Evolutionary conservation across 2,888 invertebrate species (phyloP).

Genomic region (Megalurothrips usitatus): DNA sequence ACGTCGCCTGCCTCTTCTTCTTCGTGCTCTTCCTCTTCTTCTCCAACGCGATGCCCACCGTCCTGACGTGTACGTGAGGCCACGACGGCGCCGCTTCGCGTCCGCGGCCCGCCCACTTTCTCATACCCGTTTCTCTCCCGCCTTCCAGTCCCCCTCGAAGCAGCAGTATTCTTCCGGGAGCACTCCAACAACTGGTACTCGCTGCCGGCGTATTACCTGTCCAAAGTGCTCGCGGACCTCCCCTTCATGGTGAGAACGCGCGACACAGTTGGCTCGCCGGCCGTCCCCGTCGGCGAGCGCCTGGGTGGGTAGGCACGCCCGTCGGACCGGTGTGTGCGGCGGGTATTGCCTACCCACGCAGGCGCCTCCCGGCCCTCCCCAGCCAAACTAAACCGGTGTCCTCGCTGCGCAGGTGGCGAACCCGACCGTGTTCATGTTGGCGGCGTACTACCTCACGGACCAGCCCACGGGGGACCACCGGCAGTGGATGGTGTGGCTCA

Average conservation of each 20-base stretch:
- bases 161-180: slow-evolving; percentile 65
- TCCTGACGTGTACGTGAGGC: slow-evolving; percentile 51
- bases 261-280: background rate
- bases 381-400: background rate
- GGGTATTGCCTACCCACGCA: background rate
- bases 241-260: slow-evolving; percentile 64
- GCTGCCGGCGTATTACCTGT: slow-evolving; percentile 64
- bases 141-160: slow-evolving; percentile 65
- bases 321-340: background rate
- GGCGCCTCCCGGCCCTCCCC: background rate
- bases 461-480: slow-evolving; percentile 62
- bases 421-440: slow-evolving; percentile 64
- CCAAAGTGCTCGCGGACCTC: slow-evolving; percentile 68
- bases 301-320: slow-evolving; percentile 8
- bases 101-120: background rate
- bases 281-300: background rate
- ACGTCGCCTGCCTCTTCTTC: slow-evolving; percentile 58
- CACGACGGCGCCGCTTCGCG: background rate
- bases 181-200: slow-evolving; percentile 76
- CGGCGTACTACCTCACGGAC: slow-evolving; percentile 73
- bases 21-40: slow-evolving; percentile 58
- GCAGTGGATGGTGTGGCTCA: slow-evolving; percentile 59
- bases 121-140: background rate
- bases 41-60: slow-evolving; percentile 60
- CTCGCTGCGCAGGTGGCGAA: slow-evolving; percentile 58